Evolutionary conservation across 2,888 invertebrate species (phyloP).

Genomic region (Periphyllus acericola): DNA sequence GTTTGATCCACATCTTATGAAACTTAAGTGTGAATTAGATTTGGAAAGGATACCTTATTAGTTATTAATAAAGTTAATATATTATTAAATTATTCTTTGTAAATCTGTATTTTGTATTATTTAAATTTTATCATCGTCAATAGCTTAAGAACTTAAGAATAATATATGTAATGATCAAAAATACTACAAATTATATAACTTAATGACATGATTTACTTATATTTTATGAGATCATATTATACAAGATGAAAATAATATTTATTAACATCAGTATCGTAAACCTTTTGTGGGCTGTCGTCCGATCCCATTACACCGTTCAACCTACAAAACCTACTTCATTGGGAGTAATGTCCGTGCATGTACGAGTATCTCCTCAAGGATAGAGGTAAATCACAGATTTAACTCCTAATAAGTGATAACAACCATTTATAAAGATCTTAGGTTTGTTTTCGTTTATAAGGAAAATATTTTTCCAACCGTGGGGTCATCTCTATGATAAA

Average conservation of each 20-base stretch:
- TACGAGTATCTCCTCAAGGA: too few species aligned
- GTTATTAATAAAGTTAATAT: neutral
- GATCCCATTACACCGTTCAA: too few species aligned
- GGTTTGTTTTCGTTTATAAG: too few species aligned
- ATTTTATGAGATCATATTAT: neutral
- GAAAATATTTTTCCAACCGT: too few species aligned
- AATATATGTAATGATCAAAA: neutral
- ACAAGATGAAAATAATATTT: neutral
- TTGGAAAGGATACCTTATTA: constrained; percentile 42
- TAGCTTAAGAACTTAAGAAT: neutral
- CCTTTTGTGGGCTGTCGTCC: too few species aligned
- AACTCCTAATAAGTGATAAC: too few species aligned
- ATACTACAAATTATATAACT: neutral
- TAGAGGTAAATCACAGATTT: too few species aligned
- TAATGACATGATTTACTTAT: neutral
- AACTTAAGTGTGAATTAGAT: constrained; percentile 57
- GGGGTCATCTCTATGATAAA: too few species aligned
- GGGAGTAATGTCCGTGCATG: too few species aligned
- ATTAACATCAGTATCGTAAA: neutral
- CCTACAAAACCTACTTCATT: too few species aligned
- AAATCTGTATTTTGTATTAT: neutral
- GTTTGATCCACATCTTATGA: constrained; percentile 43
- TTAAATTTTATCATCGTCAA: neutral
- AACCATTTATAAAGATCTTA: too few species aligned
- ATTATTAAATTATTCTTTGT: neutral